These are phyloP conservation scores for Triops cancriformis DNA, from an alignment of 1,140 invertebrate species.

Conservation along the genomic window DNA sequence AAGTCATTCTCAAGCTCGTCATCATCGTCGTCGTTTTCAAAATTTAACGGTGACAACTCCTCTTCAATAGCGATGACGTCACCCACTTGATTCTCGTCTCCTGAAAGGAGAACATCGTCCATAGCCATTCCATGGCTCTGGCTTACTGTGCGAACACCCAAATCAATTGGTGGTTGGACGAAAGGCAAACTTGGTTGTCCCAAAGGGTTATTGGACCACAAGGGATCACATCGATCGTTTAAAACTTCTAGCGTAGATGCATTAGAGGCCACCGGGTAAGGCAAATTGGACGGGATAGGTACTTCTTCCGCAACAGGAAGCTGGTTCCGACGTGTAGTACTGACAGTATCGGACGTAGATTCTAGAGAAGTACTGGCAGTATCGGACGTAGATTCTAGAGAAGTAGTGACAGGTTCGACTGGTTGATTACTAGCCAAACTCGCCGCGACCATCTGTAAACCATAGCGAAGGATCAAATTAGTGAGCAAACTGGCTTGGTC, in stretches of 20 bases:
- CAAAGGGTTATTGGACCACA: background rate
- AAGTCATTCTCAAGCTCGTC: background rate
- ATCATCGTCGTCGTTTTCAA: background rate
- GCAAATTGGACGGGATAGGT: background rate
- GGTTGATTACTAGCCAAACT: background rate
- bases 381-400: too few relatives aligned
- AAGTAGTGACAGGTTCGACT: background rate
- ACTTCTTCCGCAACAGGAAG: background rate
- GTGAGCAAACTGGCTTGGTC: background rate
- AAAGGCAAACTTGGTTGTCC: background rate
- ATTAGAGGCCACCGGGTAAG: background rate
- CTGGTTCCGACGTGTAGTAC: background rate
- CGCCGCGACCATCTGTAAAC: background rate
- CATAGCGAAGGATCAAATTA: background rate
- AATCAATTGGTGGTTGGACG: background rate
- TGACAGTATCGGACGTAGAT: too few relatives aligned
- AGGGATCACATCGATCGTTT: constrained; percentile 1
- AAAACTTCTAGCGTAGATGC: background rate
- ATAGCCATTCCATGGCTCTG: background rate
- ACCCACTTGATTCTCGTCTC: background rate
- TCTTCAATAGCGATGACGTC: constrained; percentile 1
- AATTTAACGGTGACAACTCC: background rate
- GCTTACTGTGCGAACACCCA: background rate
- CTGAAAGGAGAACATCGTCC: background rate
- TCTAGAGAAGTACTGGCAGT: too few relatives aligned